Percentiles rank a stretch among this genome's conserved stretches.
phyloP scores from a whole-genome alignment of 2,113 vertebrate genomes.

The Dicentrarchus labrax region DNA sequence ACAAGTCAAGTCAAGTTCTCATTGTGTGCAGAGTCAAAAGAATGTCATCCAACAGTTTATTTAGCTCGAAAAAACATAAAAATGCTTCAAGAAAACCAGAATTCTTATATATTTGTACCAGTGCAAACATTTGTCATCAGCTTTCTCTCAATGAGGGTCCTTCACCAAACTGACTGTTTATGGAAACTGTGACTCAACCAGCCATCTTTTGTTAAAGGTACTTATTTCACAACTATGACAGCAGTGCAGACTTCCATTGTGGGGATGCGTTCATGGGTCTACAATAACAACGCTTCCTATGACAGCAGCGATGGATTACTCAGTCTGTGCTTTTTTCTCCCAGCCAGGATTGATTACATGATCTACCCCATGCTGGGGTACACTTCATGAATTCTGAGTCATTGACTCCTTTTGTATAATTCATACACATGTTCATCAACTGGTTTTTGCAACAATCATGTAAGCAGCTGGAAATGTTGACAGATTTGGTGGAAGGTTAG shows the following conservation, averaged over 20 bases:
- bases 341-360: neutral
- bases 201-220: conserved; percentile 7
- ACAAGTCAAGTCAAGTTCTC: neutral
- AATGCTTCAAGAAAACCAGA: neutral
- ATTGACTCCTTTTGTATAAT: neutral
- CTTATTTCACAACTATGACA: conserved; percentile 40
- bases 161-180: conserved; percentile 11
- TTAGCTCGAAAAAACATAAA: neutral
- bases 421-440: neutral
- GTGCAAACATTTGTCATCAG: neutral
- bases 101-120: neutral
- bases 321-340: neutral
- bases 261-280: conserved; percentile 9
- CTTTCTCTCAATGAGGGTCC: neutral
- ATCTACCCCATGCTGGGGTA: neutral
- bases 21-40: neutral
- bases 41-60: neutral
- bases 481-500: neutral
- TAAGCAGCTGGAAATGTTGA: neutral
- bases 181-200: conserved; percentile 32
- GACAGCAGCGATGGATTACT: conserved; percentile 20
- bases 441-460: neutral
- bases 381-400: neutral
- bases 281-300: neutral
- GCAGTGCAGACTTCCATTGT: conserved; percentile 28